Base-by-base conservation (phyloP, 2,797 vertebrate genomes). In the Lateolabrax maculatus region DNA sequence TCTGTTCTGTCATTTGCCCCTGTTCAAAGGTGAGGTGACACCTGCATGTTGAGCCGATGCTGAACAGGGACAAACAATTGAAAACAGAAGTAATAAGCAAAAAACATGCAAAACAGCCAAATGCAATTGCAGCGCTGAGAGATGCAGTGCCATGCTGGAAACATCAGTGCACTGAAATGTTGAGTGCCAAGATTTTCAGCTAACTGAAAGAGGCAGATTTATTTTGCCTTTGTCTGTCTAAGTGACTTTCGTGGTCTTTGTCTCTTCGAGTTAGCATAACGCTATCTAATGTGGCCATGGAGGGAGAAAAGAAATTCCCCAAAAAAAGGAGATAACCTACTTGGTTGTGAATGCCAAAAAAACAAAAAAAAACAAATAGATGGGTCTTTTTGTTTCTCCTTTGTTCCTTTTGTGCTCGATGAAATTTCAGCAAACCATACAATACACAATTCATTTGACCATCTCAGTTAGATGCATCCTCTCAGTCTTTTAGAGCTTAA, bases 211-310 rank as follows among this genome's bases (percentile, higher is more conserved):
- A 57, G 62, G 51, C 63, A 75, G 39, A 52, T 56, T 74, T 64
- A 16, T 67, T 79, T 61, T 41, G 13, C 29, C 53, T 75, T 65
- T 29, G 41, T 75, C 39, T 53, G 48, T 66, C 29, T 73, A 60
- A 84, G 63, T 84, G 80, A 74, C 66, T 84, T 68, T n/a, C 5
- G 48, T 52, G 69, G 72, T 79, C 69, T 87, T 79, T 84, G 71
- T 75, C 65, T 73, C 48, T 77, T 65, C 3, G 2, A 60, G 49
- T 75, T 66, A 79, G 62, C 44, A 15, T 67, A 43, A 70, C 57
- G 19, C n/a, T 51, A 41, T 65, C 12, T 31, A 61, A 61, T 51
- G 27, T 9, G 4, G 44, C 58, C 41, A 61, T 6, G 16, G 12
- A 37, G n/a, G 27, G 53, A 73, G 39, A 61, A 49, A 41, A 70